These are phyloP conservation scores for Parambassis ranga DNA, from an alignment of 2,797 vertebrate species.

Conservation along the genomic window DNA sequence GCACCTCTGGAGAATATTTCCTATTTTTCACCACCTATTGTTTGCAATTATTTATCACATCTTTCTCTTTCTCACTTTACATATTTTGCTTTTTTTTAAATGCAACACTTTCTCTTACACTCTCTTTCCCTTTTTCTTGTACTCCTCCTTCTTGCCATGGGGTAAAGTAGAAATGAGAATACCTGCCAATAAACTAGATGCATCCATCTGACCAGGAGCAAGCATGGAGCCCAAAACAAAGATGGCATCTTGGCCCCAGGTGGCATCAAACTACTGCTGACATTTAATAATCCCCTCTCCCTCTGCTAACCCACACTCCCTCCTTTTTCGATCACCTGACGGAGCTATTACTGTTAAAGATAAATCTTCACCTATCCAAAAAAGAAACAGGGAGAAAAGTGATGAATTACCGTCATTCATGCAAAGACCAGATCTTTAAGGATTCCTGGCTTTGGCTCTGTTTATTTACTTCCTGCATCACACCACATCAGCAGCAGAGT, in stretches of 20 bases:
- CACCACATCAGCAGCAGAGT: slow-evolving; percentile 66
- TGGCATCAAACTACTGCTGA: slow-evolving; percentile 75
- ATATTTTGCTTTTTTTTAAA: slow-evolving; percentile 2
- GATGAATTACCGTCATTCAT: slow-evolving; percentile 68
- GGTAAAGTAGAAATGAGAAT: slow-evolving; percentile 30
- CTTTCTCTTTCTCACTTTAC: slow-evolving; percentile 16
- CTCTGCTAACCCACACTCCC: slow-evolving; percentile 24
- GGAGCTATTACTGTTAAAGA: slow-evolving; percentile 76
- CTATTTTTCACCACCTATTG: slow-evolving; percentile 43
- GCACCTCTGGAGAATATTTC: slow-evolving; percentile 29
- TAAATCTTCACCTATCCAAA: slow-evolving; percentile 67
- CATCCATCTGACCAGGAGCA: slow-evolving; percentile 49
- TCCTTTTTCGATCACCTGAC: slow-evolving; percentile 62
- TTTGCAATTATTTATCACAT: slow-evolving; percentile 45
- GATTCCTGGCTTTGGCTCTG: slow-evolving; percentile 68
- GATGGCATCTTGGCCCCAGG: slow-evolving; percentile 70
- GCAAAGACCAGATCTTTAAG: slow-evolving; percentile 74
- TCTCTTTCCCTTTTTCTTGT: neutral
- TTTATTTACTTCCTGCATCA: slow-evolving; percentile 74
- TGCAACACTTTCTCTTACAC: neutral
- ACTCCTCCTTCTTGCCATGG: slow-evolving; percentile 8
- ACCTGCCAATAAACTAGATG: slow-evolving; percentile 43
- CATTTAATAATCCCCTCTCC: slow-evolving; percentile 77
- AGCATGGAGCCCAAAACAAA: slow-evolving; percentile 71
- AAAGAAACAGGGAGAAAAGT: slow-evolving; percentile 29